Base-by-base conservation (phyloP, 1,140 invertebrate genomes). In the Rhopalosiphum maidis region DNA sequence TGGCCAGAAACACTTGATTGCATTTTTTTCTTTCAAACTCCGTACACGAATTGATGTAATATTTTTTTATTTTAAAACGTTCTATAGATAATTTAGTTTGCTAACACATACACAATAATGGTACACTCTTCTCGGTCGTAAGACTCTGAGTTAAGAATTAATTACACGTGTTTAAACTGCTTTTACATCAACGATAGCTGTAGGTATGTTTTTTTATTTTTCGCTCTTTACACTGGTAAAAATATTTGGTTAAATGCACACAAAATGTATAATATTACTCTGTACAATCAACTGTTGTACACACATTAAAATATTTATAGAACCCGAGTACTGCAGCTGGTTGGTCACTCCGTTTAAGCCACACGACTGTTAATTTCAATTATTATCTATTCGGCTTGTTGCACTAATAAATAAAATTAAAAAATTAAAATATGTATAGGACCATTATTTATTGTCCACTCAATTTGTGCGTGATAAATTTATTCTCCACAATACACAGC, bases 1-100 rank as follows among this genome's bases (percentile, higher is more conserved):
- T 87, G 23, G 86, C 86, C 86, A 87, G 48, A 87, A 87, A n/a
- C 30, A 35, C 46, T 87, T 87, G 86, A 87, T 87, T 23, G n/a
- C 21, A 35, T 48, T 35, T 46, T 46, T 46, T 30, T 0, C 3
- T 25, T 46, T 23, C 37, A 55, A 55, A 55, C 25, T n/a, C 30
- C 25, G 15, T 85, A 2, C 37, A 83, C 22, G 37, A 25, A 85
- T 85, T 25, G 22, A 85, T 85, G 23, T 43, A 85, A 85, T 43
- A 46, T 46, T 51, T n/a, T 86, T 86, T 86, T 46, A 77, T 77
- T 77, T 77, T n/a, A n/a, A 77, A 77, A 77, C 60, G n/a, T 77
- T 77, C 60, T 77, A 30, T 43, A 30, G 23, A 85, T 43, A 77
- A n/a, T 77, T 25, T 4, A 83, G 22, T 83, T 43, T 43, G 15